phyloP scores from a whole-genome alignment of 2,797 vertebrate genomes.

The Ciconia nigra region DNA sequence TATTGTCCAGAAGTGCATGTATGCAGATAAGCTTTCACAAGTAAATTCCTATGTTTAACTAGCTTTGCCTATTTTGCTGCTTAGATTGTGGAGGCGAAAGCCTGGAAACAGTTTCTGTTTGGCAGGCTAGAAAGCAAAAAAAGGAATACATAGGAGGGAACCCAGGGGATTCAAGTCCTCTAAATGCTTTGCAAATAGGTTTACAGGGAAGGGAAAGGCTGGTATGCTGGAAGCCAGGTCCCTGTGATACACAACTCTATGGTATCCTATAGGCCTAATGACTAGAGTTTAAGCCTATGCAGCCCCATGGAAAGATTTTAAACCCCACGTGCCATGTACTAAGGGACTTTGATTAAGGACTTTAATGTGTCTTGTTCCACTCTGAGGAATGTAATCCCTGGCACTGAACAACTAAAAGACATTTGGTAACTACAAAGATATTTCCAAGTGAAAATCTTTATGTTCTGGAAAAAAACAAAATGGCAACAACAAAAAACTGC shows the following conservation, averaged over 20 bases:
- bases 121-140: background rate
- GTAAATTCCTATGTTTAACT: background rate
- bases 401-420: background rate
- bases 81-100: background rate
- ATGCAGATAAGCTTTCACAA: background rate
- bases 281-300: background rate
- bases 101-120: background rate
- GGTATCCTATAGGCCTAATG: background rate
- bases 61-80: background rate
- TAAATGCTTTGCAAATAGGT: background rate
- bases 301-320: background rate
- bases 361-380: background rate
- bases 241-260: background rate
- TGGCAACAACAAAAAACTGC: background rate
- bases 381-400: background rate
- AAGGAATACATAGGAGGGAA: background rate
- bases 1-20: background rate
- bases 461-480: background rate
- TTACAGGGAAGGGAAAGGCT: background rate
- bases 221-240: background rate
- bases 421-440: background rate
- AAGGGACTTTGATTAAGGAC: background rate
- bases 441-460: background rate
- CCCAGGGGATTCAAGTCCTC: background rate
- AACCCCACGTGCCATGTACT: background rate